Evolutionary conservation across 2,888 invertebrate genomes (phyloP).

Genomic region (Protula sp.): DNA sequence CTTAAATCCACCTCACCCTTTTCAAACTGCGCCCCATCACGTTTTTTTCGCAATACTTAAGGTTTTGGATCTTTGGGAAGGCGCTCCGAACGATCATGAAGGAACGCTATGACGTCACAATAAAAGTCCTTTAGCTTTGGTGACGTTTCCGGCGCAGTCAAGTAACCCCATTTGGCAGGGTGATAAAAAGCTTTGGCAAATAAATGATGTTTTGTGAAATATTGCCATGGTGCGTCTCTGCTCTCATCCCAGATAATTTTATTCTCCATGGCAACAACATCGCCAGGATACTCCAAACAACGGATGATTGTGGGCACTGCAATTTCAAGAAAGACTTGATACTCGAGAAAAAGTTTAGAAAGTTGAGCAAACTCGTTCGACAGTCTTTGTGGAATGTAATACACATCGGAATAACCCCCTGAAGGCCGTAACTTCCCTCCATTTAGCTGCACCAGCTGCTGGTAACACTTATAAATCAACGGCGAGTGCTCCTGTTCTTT

Average conservation of each 20-base stretch:
- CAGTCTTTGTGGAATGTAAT: slow-evolving; percentile 19
- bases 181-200: slow-evolving; percentile 17
- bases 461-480: slow-evolving; percentile 11
- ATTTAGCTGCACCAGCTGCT: slow-evolving; percentile 11
- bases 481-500: not conserved
- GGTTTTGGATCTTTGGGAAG: too few relatives aligned
- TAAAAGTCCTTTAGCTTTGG: too few relatives aligned
- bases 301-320: slow-evolving; percentile 21
- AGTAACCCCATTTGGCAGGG: slow-evolving; percentile 23
- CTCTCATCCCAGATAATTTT: slow-evolving; percentile 9
- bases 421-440: slow-evolving; percentile 13
- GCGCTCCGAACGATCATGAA: too few relatives aligned
- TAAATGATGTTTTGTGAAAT: slow-evolving; percentile 16
- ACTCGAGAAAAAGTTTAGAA: slow-evolving; percentile 13
- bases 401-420: slow-evolving; percentile 24
- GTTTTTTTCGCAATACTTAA: too few relatives aligned
- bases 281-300: slow-evolving; percentile 13
- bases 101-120: too few relatives aligned
- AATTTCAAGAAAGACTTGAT: slow-evolving; percentile 23
- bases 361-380: slow-evolving; percentile 14
- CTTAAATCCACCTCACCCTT: too few relatives aligned
- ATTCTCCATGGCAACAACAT: slow-evolving; percentile 12
- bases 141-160: too few relatives aligned
- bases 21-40: too few relatives aligned
- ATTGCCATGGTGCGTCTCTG: slow-evolving; percentile 17